Conservation (phyloP, 1,140 invertebrate species). For the Aphis gossypii region DNA sequence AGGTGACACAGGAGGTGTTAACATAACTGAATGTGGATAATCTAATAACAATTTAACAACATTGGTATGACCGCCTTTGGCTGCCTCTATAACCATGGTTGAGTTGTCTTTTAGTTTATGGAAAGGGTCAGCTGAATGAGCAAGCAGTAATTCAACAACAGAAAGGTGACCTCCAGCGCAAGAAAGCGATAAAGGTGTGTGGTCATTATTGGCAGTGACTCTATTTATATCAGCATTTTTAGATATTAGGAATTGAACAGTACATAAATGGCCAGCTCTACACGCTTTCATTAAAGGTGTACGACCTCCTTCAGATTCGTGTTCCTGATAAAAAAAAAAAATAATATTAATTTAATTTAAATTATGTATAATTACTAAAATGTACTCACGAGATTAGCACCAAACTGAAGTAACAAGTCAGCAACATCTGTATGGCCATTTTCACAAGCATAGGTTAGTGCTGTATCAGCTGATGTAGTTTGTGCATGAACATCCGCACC, state of each 20-base stretch:
- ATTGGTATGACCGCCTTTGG: slow-evolving; percentile 94
- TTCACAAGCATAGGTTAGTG: slow-evolving; percentile 96
- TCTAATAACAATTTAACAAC: slow-evolving; percentile 95
- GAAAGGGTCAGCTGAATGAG: slow-evolving; percentile 90
- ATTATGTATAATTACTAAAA: background rate
- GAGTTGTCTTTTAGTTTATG: slow-evolving; percentile 98
- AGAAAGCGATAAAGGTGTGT: slow-evolving; percentile 95
- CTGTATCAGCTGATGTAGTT: slow-evolving; percentile 94
- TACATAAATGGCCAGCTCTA: slow-evolving; percentile 96
- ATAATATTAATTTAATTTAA: background rate
- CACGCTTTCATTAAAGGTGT: slow-evolving; percentile 99
- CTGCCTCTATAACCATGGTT: slow-evolving; percentile 97
- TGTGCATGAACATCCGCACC: slow-evolving; percentile 91
- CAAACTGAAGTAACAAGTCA: slow-evolving; percentile 84
- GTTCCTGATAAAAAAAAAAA: slow-evolving; percentile 70
- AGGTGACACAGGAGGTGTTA: slow-evolving; percentile 66
- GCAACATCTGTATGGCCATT: slow-evolving; percentile 95
- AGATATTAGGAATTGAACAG: slow-evolving; percentile 93
- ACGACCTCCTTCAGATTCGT: slow-evolving; percentile 91
- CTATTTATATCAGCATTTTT: slow-evolving; percentile 93
- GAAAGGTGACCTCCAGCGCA: slow-evolving; percentile 94
- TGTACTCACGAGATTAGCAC: slow-evolving; percentile 79
- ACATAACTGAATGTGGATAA: slow-evolving; percentile 86
- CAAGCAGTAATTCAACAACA: slow-evolving; percentile 90
- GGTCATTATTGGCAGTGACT: slow-evolving; percentile 96